Evolutionary conservation across 2,797 vertebrate species (phyloP), one percentile per base, ranked within the genome.

Genomic region (Paramormyrops hopkinsi): DNA sequence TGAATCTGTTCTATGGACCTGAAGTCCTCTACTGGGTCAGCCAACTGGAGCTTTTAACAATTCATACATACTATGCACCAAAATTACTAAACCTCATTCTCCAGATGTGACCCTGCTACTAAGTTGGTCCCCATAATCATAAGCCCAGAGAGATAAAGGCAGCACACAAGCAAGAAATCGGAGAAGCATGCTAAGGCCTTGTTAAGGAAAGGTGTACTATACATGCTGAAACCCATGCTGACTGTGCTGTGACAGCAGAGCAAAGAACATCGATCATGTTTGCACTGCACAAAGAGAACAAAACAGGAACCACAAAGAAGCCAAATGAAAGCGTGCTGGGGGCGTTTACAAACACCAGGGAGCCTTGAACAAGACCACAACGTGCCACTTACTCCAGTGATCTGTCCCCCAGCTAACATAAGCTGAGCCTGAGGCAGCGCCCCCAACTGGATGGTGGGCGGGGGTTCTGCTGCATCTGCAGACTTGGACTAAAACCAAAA

Each of bases 341-440:
- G 41, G 6, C 7, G 7, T 79, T 65, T 65, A 51, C 37, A 62
- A 54, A 50, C 54, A 50, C 59, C 51, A 83, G 89, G 44, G 73
- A 41, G 56, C 89, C 91, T 90, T 86, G 89, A 33, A 46, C 22
- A 51, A 76, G 33, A 46, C 69, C 25, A 44, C 50, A 54, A 90
- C 90, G 90, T 90, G 93, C 91, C 93, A 97, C 97, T 98, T 97
- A 99, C 97, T 97, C 98, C 98, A 89, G 98, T 97, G 95, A 99
- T 97, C 96, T 98, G 98, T 96, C 97, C 98, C 94, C 98, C 97
- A 88, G 98, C 96, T 96, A 99, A 97, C 98, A 99, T 98, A 90
- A 99, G 97, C 96, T 97, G 98, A 91, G 98, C 97, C 96, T 98
- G 98, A 95, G 97, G 97, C 95, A 98, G 96, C 94, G 96, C 96